A percentile compares a stretch with the other conserved stretches of the same genome.
These are phyloP conservation scores for Colostygia pectinataria DNA, from an alignment of 2,888 invertebrate species.

Conservation along the genomic window DNA sequence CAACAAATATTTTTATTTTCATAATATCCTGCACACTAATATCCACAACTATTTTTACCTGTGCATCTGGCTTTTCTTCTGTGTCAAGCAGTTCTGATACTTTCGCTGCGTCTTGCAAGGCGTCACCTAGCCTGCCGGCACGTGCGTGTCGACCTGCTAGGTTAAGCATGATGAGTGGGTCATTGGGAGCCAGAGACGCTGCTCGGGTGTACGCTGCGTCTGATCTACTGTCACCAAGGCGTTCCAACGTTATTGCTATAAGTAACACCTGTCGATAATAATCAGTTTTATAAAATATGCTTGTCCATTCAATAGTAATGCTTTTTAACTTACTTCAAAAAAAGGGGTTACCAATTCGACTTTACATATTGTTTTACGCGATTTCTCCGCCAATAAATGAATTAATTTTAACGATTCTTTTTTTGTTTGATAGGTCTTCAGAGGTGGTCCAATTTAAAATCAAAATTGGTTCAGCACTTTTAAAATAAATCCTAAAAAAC, in stretches of 20 bases:
- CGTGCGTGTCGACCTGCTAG: slow-evolving; percentile 64
- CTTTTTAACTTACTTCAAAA: too few species aligned
- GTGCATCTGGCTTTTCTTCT: slow-evolving; percentile 55
- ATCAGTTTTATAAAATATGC: background rate
- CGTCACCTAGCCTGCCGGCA: slow-evolving; percentile 51
- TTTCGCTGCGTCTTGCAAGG: slow-evolving; percentile 50
- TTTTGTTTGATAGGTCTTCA: too few species aligned
- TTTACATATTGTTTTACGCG: too few species aligned
- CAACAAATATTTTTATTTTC: too few species aligned
- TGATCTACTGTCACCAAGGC: slow-evolving; percentile 62
- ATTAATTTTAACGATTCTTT: too few species aligned
- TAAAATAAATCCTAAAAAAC: too few species aligned
- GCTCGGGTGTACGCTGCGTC: slow-evolving; percentile 69
- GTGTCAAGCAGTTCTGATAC: slow-evolving; percentile 50
- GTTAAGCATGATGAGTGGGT: slow-evolving; percentile 65
- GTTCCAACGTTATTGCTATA: slow-evolving; percentile 68
- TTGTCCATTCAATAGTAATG: background rate
- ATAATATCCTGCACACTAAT: too few species aligned
- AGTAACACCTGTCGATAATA: slow-evolving; percentile 56
- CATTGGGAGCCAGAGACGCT: slow-evolving; percentile 51
- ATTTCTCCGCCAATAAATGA: too few species aligned
- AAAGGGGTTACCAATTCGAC: too few species aligned
- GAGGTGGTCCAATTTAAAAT: too few species aligned
- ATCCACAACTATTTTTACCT: slow-evolving; percentile 42
- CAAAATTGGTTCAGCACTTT: too few species aligned